Conservation (phyloP, 2,888 invertebrate species). For the Rhorus exstirpatorius region DNA sequence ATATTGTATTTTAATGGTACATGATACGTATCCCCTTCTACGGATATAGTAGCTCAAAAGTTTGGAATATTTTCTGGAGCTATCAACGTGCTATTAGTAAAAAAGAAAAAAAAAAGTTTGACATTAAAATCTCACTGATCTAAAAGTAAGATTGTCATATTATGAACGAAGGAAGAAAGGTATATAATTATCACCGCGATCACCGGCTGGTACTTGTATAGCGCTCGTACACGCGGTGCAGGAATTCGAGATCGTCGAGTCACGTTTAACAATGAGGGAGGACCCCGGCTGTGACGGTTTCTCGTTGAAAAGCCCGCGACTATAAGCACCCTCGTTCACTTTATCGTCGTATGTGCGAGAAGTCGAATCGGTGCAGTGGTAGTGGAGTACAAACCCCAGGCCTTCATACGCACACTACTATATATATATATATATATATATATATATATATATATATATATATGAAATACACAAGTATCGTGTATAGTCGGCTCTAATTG, state of each 20-base stretch:
- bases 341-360: conserved; percentile 23
- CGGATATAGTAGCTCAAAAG: neutral
- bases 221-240: conserved; percentile 24
- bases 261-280: conserved; percentile 69
- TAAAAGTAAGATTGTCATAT: conserved; percentile 2
- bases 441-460: neutral
- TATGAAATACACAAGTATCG: too few species aligned
- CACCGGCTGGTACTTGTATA: conserved; percentile 79
- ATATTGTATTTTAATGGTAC: neutral
- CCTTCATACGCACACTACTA: neutral
- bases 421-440: conserved; percentile 8
- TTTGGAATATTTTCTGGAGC: neutral
- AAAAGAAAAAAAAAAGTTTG: neutral
- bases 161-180: conserved; percentile 41
- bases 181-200: conserved; percentile 78
- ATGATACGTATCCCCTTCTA: neutral
- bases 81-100: neutral
- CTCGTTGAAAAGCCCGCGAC: conserved; percentile 57
- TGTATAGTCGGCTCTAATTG: conserved; percentile 52
- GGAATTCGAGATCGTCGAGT: conserved; percentile 65
- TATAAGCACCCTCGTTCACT: conserved; percentile 63
- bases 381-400: conserved; percentile 3
- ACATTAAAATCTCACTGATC: conserved; percentile 13
- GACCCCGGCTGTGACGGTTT: conserved; percentile 48
- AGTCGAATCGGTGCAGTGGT: conserved; percentile 31